Base-by-base conservation (phyloP, 2,797 vertebrate species). In the Silurus lanzhouensis region DNA sequence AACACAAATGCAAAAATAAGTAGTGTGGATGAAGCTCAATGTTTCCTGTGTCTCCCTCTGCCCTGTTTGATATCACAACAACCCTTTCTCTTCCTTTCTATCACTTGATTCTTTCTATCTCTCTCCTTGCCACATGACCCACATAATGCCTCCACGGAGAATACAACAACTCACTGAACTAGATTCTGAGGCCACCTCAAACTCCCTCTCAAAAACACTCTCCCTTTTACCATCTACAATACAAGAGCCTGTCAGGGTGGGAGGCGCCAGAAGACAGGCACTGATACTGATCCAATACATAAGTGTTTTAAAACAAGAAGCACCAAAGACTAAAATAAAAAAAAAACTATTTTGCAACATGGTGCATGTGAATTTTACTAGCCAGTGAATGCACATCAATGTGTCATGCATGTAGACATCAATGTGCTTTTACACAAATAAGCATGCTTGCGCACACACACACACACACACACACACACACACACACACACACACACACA, bases 91-190 rank as follows among this genome's bases (percentile, higher is more conserved):
- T 75, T 67, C 80, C 84, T 87, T 80, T 78, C 68, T 78, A 74
- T 80, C 72, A 66, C 61, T 85, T 85, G 22, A 82, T 78, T 77
- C 64, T 81, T 67, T 63, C 66, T 87, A 76, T 83, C 86, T 79
- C 78, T 77, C 86, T 84, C 74, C 80, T 48, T 85, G 93, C 93
- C 94, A 92, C 91, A 71, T 94, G 95, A 93, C 94, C 94, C 94
- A 91, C 90, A 94, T 94, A 92, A 90, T 60, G 85, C 67, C 89
- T 93, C 92, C 90, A 74, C 86, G 44, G 91, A 91, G 92, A 92
- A 90, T 88, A 89, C 80, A 83, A 89, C 90, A 89, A 89, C 91
- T 93, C 90, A 93, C 90, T 94, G 94, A 94, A 93, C 94, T 94
- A 94, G 92, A 94, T 93, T 93, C 89, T 10, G 48, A 84, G 67